Percentiles rank a stretch among this genome's conserved stretches.
These are phyloP conservation scores for Ondatra zibethicus DNA, from an alignment of 2,113 vertebrate species.

Conservation along the genomic window DNA sequence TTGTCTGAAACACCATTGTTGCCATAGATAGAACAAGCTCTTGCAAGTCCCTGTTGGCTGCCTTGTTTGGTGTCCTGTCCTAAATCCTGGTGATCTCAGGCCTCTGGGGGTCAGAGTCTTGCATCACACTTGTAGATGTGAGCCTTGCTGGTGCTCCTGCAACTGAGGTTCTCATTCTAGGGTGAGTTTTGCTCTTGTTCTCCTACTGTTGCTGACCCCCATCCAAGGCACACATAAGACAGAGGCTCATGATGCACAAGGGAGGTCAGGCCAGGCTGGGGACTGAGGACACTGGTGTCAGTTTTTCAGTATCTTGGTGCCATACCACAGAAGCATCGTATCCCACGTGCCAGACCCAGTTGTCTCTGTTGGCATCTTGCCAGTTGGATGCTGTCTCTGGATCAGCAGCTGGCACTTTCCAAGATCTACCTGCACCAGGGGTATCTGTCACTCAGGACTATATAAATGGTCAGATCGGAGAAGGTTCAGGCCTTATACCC, in stretches of 20 bases:
- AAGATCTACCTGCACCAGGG: background rate
- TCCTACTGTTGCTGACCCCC: background rate
- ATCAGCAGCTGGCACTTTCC: background rate
- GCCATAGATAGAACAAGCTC: background rate
- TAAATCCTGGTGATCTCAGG: background rate
- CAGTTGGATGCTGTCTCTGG: background rate
- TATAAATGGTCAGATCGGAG: background rate
- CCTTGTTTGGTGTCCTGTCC: background rate
- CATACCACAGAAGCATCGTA: no score
- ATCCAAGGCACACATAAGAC: background rate
- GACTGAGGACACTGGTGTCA: background rate
- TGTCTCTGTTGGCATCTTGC: background rate
- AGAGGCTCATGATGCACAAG: background rate
- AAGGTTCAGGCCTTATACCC: background rate
- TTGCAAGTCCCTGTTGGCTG: background rate
- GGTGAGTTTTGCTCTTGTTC: background rate
- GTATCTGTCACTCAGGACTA: constrained; percentile 25
- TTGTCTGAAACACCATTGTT: background rate
- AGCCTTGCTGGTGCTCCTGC: background rate
- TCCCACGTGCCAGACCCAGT: background rate
- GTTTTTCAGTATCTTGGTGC: background rate
- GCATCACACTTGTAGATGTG: background rate
- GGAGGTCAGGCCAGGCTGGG: background rate
- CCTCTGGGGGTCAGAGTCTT: background rate
- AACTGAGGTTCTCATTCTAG: background rate